Conservation (phyloP, 2,888 invertebrate genomes). For the Aspidiotus destructor region DNA sequence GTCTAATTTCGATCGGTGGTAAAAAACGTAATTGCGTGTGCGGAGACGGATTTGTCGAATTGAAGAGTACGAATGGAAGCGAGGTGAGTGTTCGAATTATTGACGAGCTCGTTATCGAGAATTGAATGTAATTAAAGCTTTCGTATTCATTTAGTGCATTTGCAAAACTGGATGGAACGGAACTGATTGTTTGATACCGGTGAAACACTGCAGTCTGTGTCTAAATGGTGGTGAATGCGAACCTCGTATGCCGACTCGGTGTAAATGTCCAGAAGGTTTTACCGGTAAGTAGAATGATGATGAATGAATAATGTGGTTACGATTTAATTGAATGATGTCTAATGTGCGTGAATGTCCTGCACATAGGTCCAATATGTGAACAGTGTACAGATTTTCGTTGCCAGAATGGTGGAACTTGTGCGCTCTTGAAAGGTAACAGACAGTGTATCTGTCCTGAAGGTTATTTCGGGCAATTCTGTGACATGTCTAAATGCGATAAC, state of each 20-base stretch:
- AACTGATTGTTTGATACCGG: constrained; percentile 52
- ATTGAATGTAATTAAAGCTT: background rate
- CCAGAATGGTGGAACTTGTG: constrained; percentile 54
- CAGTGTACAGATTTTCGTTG: constrained; percentile 51
- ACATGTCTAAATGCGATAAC: constrained; percentile 43
- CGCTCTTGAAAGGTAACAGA: constrained; percentile 37
- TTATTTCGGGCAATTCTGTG: constrained; percentile 47
- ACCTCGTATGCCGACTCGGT: constrained; percentile 40
- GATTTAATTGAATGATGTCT: too few relatives aligned
- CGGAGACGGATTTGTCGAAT: constrained; percentile 26
- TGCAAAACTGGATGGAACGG: constrained; percentile 58
- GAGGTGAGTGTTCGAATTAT: constrained; percentile 3
- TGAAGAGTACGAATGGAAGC: constrained; percentile 6
- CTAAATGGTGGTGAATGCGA: constrained; percentile 49
- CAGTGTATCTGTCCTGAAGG: constrained; percentile 51
- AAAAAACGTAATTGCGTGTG: constrained; percentile 16
- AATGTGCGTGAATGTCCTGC: background rate
- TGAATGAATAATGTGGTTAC: background rate
- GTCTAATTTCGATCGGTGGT: constrained; percentile 14
- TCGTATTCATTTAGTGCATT: constrained; percentile 45
- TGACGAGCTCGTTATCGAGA: background rate
- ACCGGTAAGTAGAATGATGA: constrained; percentile 42
- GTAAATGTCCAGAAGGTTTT: constrained; percentile 49
- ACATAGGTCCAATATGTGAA: constrained; percentile 46
- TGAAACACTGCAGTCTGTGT: constrained; percentile 50